A percentile compares a stretch with the other conserved stretches of the same genome.
phyloP scores from a whole-genome alignment of 2,797 vertebrate genomes.

The Takifugu rubripes region DNA sequence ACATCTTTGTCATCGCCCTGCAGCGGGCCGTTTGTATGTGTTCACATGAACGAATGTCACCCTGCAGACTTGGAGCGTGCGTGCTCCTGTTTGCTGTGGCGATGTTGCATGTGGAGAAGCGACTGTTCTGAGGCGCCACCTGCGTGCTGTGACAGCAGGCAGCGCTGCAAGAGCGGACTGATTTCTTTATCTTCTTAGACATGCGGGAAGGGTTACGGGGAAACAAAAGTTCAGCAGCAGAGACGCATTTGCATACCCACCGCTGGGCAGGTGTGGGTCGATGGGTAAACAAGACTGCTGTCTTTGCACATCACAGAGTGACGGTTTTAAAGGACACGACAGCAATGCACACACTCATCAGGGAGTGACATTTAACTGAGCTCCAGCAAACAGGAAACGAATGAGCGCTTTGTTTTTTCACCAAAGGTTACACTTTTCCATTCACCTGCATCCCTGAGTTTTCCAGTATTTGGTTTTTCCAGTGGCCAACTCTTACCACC shows the following conservation, averaged over 20 bases:
- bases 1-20: conserved; percentile 32
- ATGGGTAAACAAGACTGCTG: conserved; percentile 54
- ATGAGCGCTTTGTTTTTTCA: conserved; percentile 26
- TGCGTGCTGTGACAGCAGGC: conserved; percentile 12
- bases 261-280: conserved; percentile 30
- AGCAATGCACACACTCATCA: conserved; percentile 34
- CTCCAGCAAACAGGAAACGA: conserved; percentile 22
- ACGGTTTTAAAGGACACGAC: conserved; percentile 64
- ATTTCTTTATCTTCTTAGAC: conserved; percentile 6
- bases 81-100: conserved; percentile 22
- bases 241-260: conserved; percentile 11
- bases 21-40: conserved; percentile 22
- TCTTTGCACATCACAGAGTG: conserved; percentile 56
- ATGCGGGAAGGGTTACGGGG: conserved; percentile 1
- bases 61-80: conserved; percentile 17
- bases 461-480: background rate
- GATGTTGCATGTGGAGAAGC: conserved; percentile 8
- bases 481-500: background rate
- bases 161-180: conserved; percentile 5
- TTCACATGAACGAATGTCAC: conserved; percentile 27
- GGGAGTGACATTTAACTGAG: conserved; percentile 65
- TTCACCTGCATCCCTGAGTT: background rate
- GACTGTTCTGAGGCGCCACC: conserved; percentile 17
- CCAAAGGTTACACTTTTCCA: background rate
- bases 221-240: conserved; percentile 3